phyloP scores from a whole-genome alignment of 2,113 vertebrate genomes.

The Neolamprologus tretocephalus region DNA sequence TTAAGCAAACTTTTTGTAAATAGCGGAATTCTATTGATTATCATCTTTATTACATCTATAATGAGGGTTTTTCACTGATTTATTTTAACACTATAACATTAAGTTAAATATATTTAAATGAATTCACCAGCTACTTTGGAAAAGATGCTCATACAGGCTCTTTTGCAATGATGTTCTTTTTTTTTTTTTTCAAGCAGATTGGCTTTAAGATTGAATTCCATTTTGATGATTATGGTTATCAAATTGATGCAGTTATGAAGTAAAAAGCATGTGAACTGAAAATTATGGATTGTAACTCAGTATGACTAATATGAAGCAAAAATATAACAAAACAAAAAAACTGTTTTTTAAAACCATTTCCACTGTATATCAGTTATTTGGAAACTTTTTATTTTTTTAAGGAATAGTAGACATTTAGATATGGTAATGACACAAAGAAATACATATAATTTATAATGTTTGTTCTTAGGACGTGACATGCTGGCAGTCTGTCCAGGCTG shows the following conservation, averaged over 20 bases:
- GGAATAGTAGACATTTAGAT: neutral
- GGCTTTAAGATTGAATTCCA: neutral
- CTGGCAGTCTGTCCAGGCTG: neutral
- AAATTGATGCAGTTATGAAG: neutral
- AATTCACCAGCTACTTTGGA: neutral
- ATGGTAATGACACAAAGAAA: neutral
- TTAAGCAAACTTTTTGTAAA: neutral
- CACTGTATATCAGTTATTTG: neutral
- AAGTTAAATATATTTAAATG: neutral
- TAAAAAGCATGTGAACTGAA: neutral
- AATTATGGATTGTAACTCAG: neutral
- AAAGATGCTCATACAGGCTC: neutral
- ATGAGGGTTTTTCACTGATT: neutral
- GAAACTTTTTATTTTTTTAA: neutral
- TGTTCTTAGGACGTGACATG: constrained; percentile 33
- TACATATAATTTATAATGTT: neutral
- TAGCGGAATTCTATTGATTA: neutral
- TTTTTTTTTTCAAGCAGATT: neutral
- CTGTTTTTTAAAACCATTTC: neutral
- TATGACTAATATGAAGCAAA: neutral
- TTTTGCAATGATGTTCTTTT: neutral
- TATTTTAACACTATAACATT: neutral
- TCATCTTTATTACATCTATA: neutral
- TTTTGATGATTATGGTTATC: neutral
- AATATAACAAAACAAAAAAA: neutral